Evolutionary conservation across 2,888 invertebrate genomes (phyloP), one percentile per base, ranked within the genome.

Genomic region (Harpalus rubripes): DNA sequence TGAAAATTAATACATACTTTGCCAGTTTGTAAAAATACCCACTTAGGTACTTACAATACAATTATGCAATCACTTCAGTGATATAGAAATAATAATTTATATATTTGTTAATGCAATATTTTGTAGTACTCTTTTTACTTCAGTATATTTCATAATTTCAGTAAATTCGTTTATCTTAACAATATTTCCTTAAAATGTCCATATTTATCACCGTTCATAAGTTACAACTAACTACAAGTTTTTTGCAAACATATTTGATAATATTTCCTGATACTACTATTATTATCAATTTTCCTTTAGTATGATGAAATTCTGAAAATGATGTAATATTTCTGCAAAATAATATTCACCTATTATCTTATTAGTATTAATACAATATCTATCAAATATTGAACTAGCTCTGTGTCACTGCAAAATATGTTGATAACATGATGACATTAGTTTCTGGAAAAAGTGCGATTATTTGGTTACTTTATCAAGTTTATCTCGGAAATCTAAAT

Each of bases 391-490:
- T 32, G 32, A 32, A 32, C 32, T 4, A 32, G 3, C 32, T 5
- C 32, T 32, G 32, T 32, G 32, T 32, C 32, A 32, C 3, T 32
- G 32, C 32, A 32, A 32, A 32, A 32, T 5, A 5, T 32, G 6
- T 32, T 22, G 22, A 22, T 1, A 2, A 22, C 3, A 22, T 56
- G 7, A n/a, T n/a, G n/a, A n/a, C n/a, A n/a, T n/a, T n/a, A n/a
- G n/a, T n/a, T n/a, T n/a, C 56, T 56, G 56, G 56, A 2, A 56
- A 15, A 56, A 56, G n/a, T 56, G n/a, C n/a, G 56, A 56, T 56
- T 15, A 56, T 56, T 1, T 56, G 56, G n/a, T 12, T 56, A 15
- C 56, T 56, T 15, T 56, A 56, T 56, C 15, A 6, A 56, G n/a
- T 15, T 56, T 56, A 56, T 56, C 56, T 15, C 6, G 15, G n/a